Evolutionary conservation across 2,113 vertebrate species (phyloP), one percentile per base, ranked within the genome.

Genomic region (Hydrochoerus hydrochaeris): DNA sequence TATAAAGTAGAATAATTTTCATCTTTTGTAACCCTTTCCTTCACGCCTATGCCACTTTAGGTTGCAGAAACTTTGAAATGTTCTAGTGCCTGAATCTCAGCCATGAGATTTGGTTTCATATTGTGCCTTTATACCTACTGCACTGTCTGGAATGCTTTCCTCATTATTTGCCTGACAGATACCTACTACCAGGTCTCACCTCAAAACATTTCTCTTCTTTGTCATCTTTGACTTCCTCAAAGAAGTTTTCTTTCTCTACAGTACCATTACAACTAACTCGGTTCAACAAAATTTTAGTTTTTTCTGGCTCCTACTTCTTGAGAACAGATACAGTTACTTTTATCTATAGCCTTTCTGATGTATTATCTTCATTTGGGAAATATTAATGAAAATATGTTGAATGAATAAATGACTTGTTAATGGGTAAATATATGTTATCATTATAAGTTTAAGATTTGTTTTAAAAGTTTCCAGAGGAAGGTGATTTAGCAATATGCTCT

Each of bases 21-120:
- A 88, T 88, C 22, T 93, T 41, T 85, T 81, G 1, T 32, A 85
- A 78, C 58, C 65, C 30, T 93, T 75, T 26, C 44, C 77, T 91
- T 80, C 82, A 58, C 52, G 22, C 38, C 24, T 24, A 86, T 71
- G 84, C 85, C 19, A 77, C 26, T 88, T 82, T 67, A 78, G 52
- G 49, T 2, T 93, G n/a, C 32, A 90, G 83, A 91, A 95, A 85
- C 69, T 77, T 54, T 89, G 83, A 94, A 86, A 69, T 91, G 81
- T 32, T 73, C 46, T 84, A 35, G 6, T 94, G 83, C 14, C 67
- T 91, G 41, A 65, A n/a, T 89, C 69, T 95, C 52, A 91, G 16
- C 71, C 44, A 85, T 6, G 85, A 88, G 2, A 69, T 57, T 7
- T 16, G 57, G 1, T 77, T 58, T 81, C 35, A 86, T 75, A 13